Evolutionary conservation across 2,888 invertebrate species (phyloP).

Genomic region (Pocota personata): DNA sequence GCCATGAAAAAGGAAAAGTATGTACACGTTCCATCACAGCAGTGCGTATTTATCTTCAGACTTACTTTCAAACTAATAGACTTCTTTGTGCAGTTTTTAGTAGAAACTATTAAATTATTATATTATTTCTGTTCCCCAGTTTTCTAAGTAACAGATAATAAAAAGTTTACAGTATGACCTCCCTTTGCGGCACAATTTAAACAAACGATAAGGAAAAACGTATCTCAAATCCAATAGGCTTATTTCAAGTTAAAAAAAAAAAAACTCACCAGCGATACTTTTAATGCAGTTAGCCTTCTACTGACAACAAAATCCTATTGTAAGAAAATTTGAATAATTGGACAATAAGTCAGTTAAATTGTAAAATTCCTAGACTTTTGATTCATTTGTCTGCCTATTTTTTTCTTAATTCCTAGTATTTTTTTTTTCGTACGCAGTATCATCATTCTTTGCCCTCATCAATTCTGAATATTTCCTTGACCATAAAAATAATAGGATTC

Average conservation of each 20-base stretch:
- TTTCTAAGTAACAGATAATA: no score
- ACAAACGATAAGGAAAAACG: background rate
- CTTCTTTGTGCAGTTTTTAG: no score
- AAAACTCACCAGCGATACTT: background rate
- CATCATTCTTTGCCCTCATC: background rate
- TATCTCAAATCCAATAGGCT: no score
- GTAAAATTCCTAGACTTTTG: background rate
- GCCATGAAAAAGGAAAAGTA: no score
- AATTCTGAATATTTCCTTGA: slow-evolving; percentile 1
- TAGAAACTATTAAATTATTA: no score
- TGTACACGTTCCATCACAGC: no score
- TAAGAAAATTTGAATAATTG: slow-evolving; percentile 19
- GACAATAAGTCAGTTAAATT: background rate
- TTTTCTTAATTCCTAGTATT: background rate
- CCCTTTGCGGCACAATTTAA: background rate
- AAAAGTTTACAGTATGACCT: no score
- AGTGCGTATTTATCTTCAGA: no score
- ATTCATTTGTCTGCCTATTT: no score
- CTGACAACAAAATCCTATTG: background rate
- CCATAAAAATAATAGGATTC: slow-evolving; percentile 30
- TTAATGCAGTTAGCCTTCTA: background rate
- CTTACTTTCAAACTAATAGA: no score
- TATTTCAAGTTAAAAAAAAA: background rate
- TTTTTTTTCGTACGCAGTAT: background rate
- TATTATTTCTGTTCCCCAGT: no score